Evolutionary conservation across 2,888 invertebrate species (phyloP), one percentile per base, ranked within the genome.

Genomic region (Drosophila nr. perissopoda): DNA sequence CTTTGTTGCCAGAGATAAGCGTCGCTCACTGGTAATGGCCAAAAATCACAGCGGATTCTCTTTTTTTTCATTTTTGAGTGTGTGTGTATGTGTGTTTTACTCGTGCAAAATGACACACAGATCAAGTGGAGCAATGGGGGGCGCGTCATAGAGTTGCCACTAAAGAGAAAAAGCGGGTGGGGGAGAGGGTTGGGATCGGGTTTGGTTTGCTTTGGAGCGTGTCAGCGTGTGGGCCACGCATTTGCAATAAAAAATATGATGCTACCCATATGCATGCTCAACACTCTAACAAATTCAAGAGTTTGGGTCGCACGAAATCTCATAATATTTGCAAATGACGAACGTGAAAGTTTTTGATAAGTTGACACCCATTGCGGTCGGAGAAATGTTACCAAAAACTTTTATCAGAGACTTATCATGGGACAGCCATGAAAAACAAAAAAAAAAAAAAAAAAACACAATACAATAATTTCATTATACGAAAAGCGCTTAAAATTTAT

Each of bases 271-370:
- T 80, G 78, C 82, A 80, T 78, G 78, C 67, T 69, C 68, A 68
- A 78, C 78, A 69, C 69, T 73, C 77, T 69, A 76, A 77, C 81
- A 80, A 78, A 64, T 77, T 80, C 78, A 61, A 61, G 63, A 78
- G 68, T 74, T 70, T 70, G 73, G 59, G 65, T 73, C 64, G 70
- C 85, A 81, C 77, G 73, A 76, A 85, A 85, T 76, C 83, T 83
- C 89, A 83, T 87, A 85, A 86, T 90, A 90, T 88, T 90, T 86
- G 90, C 90, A 87, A 87, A 87, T 87, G 90, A 87, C 82, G 89
- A 83, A 87, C 87, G 87, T 87, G 87, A 78, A 88, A 87, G 89
- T 87, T 87, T 87, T 87, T 83, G 78, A 77, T 80, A 87, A 87
- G 89, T 88, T 60, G 36, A 33, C 56, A 34, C 18, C 38, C 13